A percentile compares a stretch with the other conserved stretches of the same genome.
phyloP scores from a whole-genome alignment of 2,888 invertebrate species.

The Ariolimax columbianus region DNA sequence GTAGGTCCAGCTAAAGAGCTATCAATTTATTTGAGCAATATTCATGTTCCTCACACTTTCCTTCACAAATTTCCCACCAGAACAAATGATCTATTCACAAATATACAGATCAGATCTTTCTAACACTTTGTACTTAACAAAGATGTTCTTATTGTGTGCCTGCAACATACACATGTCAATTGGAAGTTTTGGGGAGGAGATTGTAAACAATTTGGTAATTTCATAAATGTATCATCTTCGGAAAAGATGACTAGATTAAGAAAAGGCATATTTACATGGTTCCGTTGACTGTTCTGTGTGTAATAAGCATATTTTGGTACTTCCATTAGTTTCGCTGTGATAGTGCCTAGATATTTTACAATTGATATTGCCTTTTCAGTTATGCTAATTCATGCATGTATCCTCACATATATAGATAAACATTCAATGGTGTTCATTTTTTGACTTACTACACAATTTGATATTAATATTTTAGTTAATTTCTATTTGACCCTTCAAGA shows the following conservation, averaged over 20 bases:
- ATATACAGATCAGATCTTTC: too few relatives aligned
- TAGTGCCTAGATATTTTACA: conserved; percentile 11
- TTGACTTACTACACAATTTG: conserved; percentile 1
- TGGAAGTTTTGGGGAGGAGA: too few relatives aligned
- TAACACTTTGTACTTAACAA: too few relatives aligned
- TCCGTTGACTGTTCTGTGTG: neutral
- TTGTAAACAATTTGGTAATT: too few relatives aligned
- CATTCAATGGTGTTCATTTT: neutral
- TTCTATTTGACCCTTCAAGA: neutral
- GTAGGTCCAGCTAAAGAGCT: too few relatives aligned
- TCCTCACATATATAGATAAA: conserved; percentile 1
- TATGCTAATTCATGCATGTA: neutral
- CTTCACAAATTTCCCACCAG: too few relatives aligned
- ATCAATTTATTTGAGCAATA: too few relatives aligned
- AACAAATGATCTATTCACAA: too few relatives aligned
- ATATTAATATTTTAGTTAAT: neutral
- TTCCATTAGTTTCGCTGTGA: conserved; percentile 28
- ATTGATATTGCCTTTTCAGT: conserved; percentile 24
- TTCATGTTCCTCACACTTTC: too few relatives aligned
- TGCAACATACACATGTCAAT: too few relatives aligned
- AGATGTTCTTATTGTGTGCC: neutral
- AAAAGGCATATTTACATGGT: neutral
- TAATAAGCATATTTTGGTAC: neutral
- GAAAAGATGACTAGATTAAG: neutral
- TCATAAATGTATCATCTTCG: neutral